phyloP scores from a whole-genome alignment of 1,140 invertebrate species.

The Drosophila miranda region DNA sequence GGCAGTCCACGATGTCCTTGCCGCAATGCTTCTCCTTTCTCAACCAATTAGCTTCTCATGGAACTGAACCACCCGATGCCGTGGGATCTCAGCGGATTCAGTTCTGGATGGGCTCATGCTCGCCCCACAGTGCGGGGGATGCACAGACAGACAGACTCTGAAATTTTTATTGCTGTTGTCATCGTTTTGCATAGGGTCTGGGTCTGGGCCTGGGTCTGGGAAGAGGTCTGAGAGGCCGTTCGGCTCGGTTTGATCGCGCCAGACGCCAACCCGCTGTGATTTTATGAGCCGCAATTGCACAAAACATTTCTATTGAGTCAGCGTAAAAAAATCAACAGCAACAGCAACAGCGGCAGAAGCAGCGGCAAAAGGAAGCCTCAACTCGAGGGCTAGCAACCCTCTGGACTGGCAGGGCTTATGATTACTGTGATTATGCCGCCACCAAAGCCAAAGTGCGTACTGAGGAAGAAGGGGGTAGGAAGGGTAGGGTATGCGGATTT shows the following conservation, averaged over 20 bases:
- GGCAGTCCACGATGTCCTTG: too few species aligned
- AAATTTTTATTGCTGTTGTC: conserved; percentile 66
- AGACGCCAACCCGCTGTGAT: conserved; percentile 74
- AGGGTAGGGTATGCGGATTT: conserved; percentile 29
- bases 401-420: conserved; percentile 47
- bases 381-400: neutral
- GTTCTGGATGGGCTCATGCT: conserved; percentile 12
- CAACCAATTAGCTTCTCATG: too few species aligned
- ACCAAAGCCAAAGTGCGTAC: conserved; percentile 42
- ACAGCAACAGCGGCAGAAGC: conserved; percentile 21
- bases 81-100: too few species aligned
- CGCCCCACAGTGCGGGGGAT: too few species aligned
- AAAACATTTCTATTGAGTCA: conserved; percentile 76
- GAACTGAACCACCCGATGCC: too few species aligned
- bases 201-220: neutral
- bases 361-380: conserved; percentile 34
- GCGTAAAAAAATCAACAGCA: conserved; percentile 54
- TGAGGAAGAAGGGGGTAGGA: too few species aligned
- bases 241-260: conserved; percentile 37
- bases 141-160: neutral
- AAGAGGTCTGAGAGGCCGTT: neutral
- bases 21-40: too few species aligned
- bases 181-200: conserved; percentile 45
- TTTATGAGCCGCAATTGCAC: conserved; percentile 79
- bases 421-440: conserved; percentile 71